A percentile compares a stretch with the other conserved stretches of the same genome.
phyloP scores from a whole-genome alignment of 2,113 vertebrate genomes.

The Phocoena phocoena region DNA sequence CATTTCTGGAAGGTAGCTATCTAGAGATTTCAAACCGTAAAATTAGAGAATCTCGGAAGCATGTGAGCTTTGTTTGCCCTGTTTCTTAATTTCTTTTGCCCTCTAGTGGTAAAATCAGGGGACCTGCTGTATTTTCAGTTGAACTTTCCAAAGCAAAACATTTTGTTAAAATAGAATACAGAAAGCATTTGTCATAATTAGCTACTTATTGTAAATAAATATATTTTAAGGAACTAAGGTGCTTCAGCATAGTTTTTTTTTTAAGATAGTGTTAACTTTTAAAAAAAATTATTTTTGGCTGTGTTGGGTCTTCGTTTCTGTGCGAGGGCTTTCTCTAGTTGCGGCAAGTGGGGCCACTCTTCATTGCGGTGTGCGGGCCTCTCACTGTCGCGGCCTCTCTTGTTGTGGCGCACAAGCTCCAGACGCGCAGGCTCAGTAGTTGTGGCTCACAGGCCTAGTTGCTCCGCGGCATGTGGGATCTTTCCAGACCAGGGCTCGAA shows the following conservation, averaged over 20 bases:
- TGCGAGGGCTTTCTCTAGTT: too few relatives aligned
- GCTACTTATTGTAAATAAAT: not conserved
- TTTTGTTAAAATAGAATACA: conserved; percentile 30
- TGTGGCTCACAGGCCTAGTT: too few relatives aligned
- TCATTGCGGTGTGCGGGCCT: too few relatives aligned
- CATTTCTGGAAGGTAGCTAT: not conserved
- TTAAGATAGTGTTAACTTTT: too few relatives aligned
- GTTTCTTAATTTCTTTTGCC: conserved; percentile 70
- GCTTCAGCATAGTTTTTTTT: not conserved
- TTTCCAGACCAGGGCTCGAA: too few relatives aligned
- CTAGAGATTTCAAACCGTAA: not conserved
- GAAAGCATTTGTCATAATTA: not conserved
- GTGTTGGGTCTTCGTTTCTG: too few relatives aligned
- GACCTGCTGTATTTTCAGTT: not conserved
- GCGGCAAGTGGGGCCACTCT: too few relatives aligned
- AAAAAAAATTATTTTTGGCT: too few relatives aligned
- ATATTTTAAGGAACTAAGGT: not conserved
- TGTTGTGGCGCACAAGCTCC: too few relatives aligned
- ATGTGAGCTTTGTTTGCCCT: not conserved
- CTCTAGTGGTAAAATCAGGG: conserved; percentile 69
- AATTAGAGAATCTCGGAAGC: not conserved
- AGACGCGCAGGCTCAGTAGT: too few relatives aligned
- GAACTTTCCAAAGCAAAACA: not conserved
- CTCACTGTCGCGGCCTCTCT: too few relatives aligned
- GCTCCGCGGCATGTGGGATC: too few relatives aligned